These are phyloP conservation scores for Odontamblyopus rebecca DNA, from an alignment of 2,797 vertebrate genomes.

Conservation along the genomic window DNA sequence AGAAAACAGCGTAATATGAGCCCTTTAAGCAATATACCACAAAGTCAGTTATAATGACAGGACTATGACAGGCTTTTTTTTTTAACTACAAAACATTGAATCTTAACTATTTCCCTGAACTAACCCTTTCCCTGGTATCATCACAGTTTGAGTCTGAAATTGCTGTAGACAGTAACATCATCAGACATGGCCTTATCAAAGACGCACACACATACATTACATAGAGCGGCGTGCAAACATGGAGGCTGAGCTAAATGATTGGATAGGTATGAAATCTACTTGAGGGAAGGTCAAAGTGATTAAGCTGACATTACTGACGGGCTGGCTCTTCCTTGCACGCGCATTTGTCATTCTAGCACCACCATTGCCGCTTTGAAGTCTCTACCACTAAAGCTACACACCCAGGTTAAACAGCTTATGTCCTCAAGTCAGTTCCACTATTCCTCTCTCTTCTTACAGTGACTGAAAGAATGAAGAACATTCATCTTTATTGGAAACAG, in stretches of 20 bases:
- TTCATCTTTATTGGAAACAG: neutral
- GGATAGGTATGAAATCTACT: slow-evolving; percentile 80
- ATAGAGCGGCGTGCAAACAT: slow-evolving; percentile 55
- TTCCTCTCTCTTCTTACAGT: slow-evolving; percentile 72
- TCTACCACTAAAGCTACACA: slow-evolving; percentile 78
- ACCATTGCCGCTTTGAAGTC: slow-evolving; percentile 81
- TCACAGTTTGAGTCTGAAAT: slow-evolving; percentile 34
- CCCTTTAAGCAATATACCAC: no score
- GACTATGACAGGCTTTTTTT: neutral
- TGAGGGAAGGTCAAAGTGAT: slow-evolving; percentile 84
- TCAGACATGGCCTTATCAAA: slow-evolving; percentile 54
- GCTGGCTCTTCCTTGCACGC: slow-evolving; percentile 74
- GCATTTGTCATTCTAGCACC: slow-evolving; percentile 77
- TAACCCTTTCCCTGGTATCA: slow-evolving; percentile 28
- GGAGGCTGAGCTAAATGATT: slow-evolving; percentile 65
- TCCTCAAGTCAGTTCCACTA: slow-evolving; percentile 75
- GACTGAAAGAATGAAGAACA: slow-evolving; percentile 1
- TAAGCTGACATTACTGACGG: slow-evolving; percentile 82
- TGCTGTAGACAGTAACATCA: slow-evolving; percentile 46
- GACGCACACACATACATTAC: slow-evolving; percentile 27
- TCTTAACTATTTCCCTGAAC: neutral
- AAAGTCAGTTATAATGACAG: no score
- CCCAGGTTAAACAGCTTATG: slow-evolving; percentile 83
- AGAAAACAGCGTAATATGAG: no score
- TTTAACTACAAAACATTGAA: neutral